phyloP scores from a whole-genome alignment of 2,888 invertebrate genomes.

The Trachelus iudaicus region DNA sequence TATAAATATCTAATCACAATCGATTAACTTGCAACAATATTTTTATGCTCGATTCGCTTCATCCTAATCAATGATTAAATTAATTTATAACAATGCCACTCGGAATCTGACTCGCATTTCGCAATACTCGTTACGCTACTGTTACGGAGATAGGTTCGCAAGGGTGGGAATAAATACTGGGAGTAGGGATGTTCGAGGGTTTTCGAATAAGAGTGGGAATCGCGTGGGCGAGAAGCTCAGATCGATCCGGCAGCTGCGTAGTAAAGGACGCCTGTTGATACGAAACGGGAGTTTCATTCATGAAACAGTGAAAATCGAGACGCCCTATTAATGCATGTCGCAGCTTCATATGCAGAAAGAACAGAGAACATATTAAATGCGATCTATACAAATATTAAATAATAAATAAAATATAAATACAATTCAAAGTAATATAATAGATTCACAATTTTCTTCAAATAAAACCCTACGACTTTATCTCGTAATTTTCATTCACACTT shows the following conservation, averaged over 20 bases:
- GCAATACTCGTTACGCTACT: not conserved
- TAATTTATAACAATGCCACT: not conserved
- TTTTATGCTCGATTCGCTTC: not conserved
- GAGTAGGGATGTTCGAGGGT: not conserved
- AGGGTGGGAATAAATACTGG: not conserved
- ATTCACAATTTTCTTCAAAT: too few relatives aligned
- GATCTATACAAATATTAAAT: not conserved
- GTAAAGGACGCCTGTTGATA: conserved; percentile 55
- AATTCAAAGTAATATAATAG: not conserved
- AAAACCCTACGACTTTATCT: too few relatives aligned
- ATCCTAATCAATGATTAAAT: not conserved
- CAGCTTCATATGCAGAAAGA: not conserved
- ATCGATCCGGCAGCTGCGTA: conserved; percentile 30
- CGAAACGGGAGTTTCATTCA: conserved; percentile 48
- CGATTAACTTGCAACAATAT: not conserved
- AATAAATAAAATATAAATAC: not conserved
- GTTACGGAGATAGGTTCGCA: not conserved
- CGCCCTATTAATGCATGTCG: not conserved
- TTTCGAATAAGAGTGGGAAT: not conserved
- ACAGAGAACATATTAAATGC: not conserved
- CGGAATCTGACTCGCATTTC: not conserved
- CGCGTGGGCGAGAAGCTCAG: not conserved
- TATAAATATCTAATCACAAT: not conserved
- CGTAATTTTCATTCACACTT: not conserved
- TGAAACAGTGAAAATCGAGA: conserved; percentile 33